Percentiles rank a stretch among this genome's conserved stretches.
phyloP scores from a whole-genome alignment of 2,113 vertebrate genomes.

The Anoura caudifer region DNA sequence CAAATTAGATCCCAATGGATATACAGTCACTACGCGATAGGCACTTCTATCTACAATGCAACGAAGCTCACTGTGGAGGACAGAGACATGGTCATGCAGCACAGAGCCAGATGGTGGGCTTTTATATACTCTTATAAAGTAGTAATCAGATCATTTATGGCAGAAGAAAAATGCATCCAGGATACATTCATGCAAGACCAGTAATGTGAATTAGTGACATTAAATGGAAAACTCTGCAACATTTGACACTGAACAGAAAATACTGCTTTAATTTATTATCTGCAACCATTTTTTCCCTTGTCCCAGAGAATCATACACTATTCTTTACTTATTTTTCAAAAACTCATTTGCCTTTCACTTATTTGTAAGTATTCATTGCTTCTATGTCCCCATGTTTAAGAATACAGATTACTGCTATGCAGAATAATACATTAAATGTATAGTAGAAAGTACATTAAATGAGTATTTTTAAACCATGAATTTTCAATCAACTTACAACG shows the following conservation, averaged over 20 bases:
- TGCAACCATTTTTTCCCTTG: neutral
- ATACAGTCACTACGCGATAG: neutral
- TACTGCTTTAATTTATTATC: slow-evolving; percentile 11
- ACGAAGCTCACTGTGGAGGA: neutral
- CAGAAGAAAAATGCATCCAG: neutral
- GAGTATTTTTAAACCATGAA: neutral
- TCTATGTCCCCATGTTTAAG: neutral
- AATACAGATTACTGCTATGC: neutral
- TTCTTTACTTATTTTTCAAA: neutral
- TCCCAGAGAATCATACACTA: neutral
- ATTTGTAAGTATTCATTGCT: neutral
- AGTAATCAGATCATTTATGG: neutral
- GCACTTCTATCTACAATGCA: neutral
- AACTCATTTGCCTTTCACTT: neutral
- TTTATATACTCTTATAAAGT: neutral
- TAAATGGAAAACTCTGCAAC: neutral
- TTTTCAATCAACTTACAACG: neutral
- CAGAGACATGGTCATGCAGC: neutral
- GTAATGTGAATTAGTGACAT: neutral
- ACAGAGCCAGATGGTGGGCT: neutral
- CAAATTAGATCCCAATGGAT: neutral
- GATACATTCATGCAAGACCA: neutral
- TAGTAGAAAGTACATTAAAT: neutral
- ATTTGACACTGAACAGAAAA: slow-evolving; percentile 19
- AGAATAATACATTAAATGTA: neutral